These are phyloP conservation scores for Cottoperca gobio DNA, from an alignment of 2,797 vertebrate genomes.

Conservation along the genomic window DNA sequence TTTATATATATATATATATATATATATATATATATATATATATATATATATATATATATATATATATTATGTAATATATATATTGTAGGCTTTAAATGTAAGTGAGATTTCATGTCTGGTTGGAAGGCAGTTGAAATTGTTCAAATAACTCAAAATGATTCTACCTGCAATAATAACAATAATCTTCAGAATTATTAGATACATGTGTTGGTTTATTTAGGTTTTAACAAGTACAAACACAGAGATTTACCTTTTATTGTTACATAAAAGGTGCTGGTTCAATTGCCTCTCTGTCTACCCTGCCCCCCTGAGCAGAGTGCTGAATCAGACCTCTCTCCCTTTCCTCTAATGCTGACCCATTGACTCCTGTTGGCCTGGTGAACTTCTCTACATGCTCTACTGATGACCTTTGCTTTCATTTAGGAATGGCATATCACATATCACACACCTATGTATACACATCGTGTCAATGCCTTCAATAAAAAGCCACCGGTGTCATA, in stretches of 20 bases:
- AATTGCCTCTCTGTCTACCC: slow-evolving; percentile 36
- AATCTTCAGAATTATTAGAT: background rate
- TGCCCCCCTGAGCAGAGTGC: slow-evolving; percentile 58
- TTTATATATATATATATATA: no score
- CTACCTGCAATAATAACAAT: background rate
- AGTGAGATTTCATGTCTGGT: slow-evolving; percentile 3
- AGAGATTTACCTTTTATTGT: slow-evolving; percentile 61
- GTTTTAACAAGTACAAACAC: slow-evolving; percentile 8
- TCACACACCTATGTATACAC: slow-evolving; percentile 40
- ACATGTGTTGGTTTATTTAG: background rate
- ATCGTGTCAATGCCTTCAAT: background rate
- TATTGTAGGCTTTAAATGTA: slow-evolving; percentile 8
- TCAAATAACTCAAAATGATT: background rate
- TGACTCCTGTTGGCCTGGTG: slow-evolving; percentile 65
- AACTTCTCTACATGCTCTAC: slow-evolving; percentile 60
- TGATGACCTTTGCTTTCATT: slow-evolving; percentile 66
- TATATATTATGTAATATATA: no score
- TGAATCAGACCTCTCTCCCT: slow-evolving; percentile 74
- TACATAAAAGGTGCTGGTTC: slow-evolving; percentile 60
- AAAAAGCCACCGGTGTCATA: slow-evolving; percentile 9
- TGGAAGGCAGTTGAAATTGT: background rate
- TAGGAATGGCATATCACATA: slow-evolving; percentile 36
- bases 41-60: no score
- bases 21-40: no score
- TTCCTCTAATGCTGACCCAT: slow-evolving; percentile 71